Evolutionary conservation across 2,113 vertebrate genomes (phyloP).

Genomic region (Neolamprologus falcicula): DNA sequence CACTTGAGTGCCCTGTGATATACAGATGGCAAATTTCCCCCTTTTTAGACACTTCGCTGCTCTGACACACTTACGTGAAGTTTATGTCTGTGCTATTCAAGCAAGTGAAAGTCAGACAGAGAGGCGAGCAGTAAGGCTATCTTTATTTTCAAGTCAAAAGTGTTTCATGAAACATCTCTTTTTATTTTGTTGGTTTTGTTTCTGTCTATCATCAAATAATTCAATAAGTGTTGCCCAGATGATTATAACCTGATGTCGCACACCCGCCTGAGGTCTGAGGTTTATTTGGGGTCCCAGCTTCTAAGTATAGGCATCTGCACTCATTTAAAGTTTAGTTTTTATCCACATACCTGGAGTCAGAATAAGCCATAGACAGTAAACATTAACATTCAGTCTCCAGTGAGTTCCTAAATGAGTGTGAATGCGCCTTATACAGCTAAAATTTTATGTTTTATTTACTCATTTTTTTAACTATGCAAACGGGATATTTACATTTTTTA

Average conservation of each 20-base stretch:
- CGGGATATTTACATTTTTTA: neutral
- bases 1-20: slow-evolving; percentile 21
- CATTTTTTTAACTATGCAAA: neutral
- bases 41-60: neutral
- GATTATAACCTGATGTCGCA: neutral
- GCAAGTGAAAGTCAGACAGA: neutral
- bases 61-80: neutral
- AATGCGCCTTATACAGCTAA: neutral
- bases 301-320: slow-evolving; percentile 4
- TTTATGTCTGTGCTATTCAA: neutral
- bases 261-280: neutral
- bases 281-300: neutral
- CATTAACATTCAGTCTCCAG: neutral
- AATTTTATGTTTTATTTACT: neutral
- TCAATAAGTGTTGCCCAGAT: neutral
- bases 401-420: neutral
- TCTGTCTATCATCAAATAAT: neutral
- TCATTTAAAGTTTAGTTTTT: neutral
- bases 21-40: neutral
- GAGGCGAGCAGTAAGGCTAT: neutral
- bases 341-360: neutral
- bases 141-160: neutral
- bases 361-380: neutral
- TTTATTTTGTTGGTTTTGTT: neutral
- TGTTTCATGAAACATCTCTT: neutral